Evolutionary conservation across 2,797 vertebrate genomes (phyloP), one percentile per base, ranked within the genome.

Genomic region (Moxostoma hubbsi): DNA sequence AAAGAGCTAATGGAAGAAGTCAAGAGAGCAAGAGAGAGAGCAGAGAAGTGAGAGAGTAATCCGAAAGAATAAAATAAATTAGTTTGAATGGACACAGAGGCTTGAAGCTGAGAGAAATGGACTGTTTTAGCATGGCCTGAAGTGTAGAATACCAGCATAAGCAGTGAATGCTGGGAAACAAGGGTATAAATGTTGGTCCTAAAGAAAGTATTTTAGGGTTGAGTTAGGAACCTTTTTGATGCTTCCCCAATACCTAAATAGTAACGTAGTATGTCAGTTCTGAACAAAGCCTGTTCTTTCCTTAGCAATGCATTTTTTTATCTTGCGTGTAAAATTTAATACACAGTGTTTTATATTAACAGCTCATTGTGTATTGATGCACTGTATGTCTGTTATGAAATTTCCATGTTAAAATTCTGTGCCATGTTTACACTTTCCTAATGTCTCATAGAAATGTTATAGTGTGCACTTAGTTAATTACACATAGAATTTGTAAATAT

Each of bases 1-100:
- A 98, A 97, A 89, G 97, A 98, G 87, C 87, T 98, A 70, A 97
- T 99, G 75, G 96, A 96, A 65, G 97, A 99, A 86, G 97, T 99
- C 16, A 92, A 92, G 2, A 88, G 86, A 77, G 93, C 96, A 76
- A 94, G 93, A 89, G 89, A 89, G 89, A 86, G 18, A 94, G 58
- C 58, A 92, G 24, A 24, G 24, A 1, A 24, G 24, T 24, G 24
- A 24, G 24, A 24, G 1, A 24, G 24, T 24, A 24, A 3, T 24
- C 24, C 24, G 24, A 24, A 82, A 85, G 54, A 49, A 16, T n/a
- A 7, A n/a, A 12, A 12, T 11, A 24, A 11, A 43, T 2, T 10
- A n/a, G 62, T 47, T 47, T 47, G 9, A 71, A 18, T 50, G 64
- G 54, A 79, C 59, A 65, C 7, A 65, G 16, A 76, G 61, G 81